Conservation (phyloP, 2,113 vertebrate species). For the Colaptes auratus region DNA sequence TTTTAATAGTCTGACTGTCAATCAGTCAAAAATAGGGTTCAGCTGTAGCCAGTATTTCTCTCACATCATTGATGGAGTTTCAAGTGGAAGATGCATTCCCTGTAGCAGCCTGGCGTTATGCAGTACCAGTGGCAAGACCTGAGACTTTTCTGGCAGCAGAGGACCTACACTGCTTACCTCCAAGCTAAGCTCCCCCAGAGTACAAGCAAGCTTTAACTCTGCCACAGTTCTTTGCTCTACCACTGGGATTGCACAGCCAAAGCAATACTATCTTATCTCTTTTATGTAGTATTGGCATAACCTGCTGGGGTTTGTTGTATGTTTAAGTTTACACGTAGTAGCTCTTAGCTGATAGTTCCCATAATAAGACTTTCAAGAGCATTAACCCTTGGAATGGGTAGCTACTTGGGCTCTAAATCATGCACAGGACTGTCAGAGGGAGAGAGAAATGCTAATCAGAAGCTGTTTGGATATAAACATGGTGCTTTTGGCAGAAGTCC, state of each 20-base stretch:
- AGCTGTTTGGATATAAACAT: conserved; percentile 20
- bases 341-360: not conserved
- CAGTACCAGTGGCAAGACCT: not conserved
- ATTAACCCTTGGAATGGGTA: not conserved
- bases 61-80: not conserved
- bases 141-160: not conserved
- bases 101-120: not conserved
- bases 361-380: not conserved
- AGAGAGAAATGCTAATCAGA: conserved; percentile 7
- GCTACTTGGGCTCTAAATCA: conserved; percentile 16
- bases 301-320: not conserved
- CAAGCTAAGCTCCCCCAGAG: not conserved
- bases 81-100: not conserved
- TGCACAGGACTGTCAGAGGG: not conserved
- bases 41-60: not conserved
- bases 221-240: not conserved
- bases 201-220: not conserved
- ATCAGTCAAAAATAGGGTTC: not conserved
- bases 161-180: not conserved
- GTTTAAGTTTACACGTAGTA: not conserved
- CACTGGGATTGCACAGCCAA: not conserved
- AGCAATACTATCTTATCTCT: not conserved
- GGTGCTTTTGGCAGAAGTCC: conserved; percentile 29
- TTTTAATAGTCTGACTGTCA: not conserved
- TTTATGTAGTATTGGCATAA: not conserved